phyloP scores from a whole-genome alignment of 2,113 vertebrate species.

The Dolichallabes microphthalmus region DNA sequence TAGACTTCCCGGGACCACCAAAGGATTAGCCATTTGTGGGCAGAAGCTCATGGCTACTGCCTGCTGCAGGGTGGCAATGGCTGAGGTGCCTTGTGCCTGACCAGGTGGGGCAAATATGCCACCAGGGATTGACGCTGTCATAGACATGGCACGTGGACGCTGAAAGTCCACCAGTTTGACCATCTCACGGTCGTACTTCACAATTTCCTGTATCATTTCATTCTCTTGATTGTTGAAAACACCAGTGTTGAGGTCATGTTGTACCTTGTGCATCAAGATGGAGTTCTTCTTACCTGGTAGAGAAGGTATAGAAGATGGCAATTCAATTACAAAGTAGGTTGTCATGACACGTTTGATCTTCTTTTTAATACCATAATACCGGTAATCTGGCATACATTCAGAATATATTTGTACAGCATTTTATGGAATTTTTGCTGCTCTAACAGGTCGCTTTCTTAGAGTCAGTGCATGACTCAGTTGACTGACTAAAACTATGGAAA shows the following conservation, averaged over 20 bases:
- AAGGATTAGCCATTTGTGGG: slow-evolving; percentile 86
- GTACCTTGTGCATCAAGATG: slow-evolving; percentile 93
- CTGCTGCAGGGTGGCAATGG: slow-evolving; percentile 92
- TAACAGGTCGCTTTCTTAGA: background rate
- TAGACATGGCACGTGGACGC: slow-evolving; percentile 82
- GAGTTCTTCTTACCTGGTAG: slow-evolving; percentile 93
- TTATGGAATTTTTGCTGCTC: background rate
- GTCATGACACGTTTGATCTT: background rate
- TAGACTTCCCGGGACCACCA: slow-evolving; percentile 82
- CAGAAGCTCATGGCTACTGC: slow-evolving; percentile 98
- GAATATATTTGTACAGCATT: slow-evolving; percentile 4
- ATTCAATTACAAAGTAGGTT: background rate
- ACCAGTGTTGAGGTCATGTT: slow-evolving; percentile 93
- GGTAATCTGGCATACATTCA: background rate
- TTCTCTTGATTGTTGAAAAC: slow-evolving; percentile 97
- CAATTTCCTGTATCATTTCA: slow-evolving; percentile 97
- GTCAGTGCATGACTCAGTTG: background rate
- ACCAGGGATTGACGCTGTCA: slow-evolving; percentile 71
- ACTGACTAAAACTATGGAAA: background rate
- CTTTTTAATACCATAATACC: background rate
- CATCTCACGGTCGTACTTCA: slow-evolving; percentile 98
- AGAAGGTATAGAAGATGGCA: background rate
- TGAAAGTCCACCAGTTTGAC: slow-evolving; percentile 89
- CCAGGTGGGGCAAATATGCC: slow-evolving; percentile 76
- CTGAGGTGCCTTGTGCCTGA: slow-evolving; percentile 80